These are phyloP conservation scores for Tachina lurida DNA, from an alignment of 2,888 invertebrate species.

Conservation along the genomic window DNA sequence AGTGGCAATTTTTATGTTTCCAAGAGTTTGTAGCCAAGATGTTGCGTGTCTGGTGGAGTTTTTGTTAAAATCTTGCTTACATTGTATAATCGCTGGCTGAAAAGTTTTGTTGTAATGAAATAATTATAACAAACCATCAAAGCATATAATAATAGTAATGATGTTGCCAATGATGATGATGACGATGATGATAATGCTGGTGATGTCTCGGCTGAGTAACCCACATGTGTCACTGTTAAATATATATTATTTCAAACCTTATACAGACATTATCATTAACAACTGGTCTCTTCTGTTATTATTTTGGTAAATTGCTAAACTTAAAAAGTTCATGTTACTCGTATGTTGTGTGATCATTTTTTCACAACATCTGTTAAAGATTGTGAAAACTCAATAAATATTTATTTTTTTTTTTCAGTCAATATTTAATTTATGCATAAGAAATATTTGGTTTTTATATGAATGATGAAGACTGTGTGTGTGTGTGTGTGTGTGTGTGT, in stretches of 20 bases:
- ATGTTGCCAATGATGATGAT: constrained; percentile 21
- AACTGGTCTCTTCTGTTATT: constrained; percentile 22
- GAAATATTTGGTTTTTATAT: constrained; percentile 8
- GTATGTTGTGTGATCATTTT: constrained; percentile 34
- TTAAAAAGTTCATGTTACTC: constrained; percentile 7
- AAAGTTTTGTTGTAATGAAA: constrained; percentile 40
- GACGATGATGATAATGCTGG: constrained; percentile 15
- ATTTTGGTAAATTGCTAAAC: constrained; percentile 51
- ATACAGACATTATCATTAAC: constrained; percentile 47
- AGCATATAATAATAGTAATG: constrained; percentile 15
- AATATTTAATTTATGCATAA: constrained; percentile 57
- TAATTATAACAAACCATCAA: constrained; percentile 43
- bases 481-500: not conserved
- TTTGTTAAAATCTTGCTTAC: constrained; percentile 44
- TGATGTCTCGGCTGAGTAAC: constrained; percentile 59
- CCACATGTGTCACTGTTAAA: constrained; percentile 65
- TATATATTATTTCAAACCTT: constrained; percentile 43
- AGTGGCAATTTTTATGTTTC: constrained; percentile 39
- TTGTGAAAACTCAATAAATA: constrained; percentile 57
- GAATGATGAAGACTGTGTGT: not conserved
- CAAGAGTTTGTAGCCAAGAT: not conserved
- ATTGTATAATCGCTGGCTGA: constrained; percentile 50
- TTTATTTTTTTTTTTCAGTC: constrained; percentile 27
- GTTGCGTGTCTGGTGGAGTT: constrained; percentile 51
- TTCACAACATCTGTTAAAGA: constrained; percentile 41